These are phyloP conservation scores for Muntiacus reevesi DNA, from an alignment of 2,113 vertebrate genomes.

Conservation along the genomic window DNA sequence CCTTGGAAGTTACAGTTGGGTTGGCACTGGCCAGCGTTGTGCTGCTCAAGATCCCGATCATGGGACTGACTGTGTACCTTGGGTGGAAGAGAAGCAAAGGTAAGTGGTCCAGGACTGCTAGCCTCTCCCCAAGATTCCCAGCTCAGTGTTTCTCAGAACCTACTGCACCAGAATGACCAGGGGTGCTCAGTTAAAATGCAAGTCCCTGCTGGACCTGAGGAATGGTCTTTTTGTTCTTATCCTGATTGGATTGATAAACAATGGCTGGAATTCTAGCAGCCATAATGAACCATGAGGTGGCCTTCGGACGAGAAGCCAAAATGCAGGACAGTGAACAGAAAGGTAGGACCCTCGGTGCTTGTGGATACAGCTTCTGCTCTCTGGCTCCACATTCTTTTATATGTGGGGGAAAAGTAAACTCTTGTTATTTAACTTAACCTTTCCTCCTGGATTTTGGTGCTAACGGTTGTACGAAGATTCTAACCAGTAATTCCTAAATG, in stretches of 20 bases:
- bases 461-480: background rate
- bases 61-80: background rate
- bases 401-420: background rate
- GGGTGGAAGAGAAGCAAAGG: conserved; percentile 20
- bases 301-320: background rate
- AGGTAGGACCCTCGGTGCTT: background rate
- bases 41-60: background rate
- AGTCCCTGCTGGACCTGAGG: background rate
- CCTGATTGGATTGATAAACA: background rate
- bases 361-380: background rate
- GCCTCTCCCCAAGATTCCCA: background rate
- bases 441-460: background rate
- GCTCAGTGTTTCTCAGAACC: background rate
- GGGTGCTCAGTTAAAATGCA: background rate
- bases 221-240: background rate
- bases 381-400: background rate
- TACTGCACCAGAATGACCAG: background rate
- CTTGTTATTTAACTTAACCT: background rate
- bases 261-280: background rate
- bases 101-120: background rate
- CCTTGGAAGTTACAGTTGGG: background rate
- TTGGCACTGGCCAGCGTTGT: background rate
- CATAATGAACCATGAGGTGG: background rate
- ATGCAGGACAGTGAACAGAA: background rate
- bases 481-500: background rate